A percentile compares a stretch with the other conserved stretches of the same genome.
phyloP scores from a whole-genome alignment of 2,888 invertebrate species.

The Lysandra bellargus region DNA sequence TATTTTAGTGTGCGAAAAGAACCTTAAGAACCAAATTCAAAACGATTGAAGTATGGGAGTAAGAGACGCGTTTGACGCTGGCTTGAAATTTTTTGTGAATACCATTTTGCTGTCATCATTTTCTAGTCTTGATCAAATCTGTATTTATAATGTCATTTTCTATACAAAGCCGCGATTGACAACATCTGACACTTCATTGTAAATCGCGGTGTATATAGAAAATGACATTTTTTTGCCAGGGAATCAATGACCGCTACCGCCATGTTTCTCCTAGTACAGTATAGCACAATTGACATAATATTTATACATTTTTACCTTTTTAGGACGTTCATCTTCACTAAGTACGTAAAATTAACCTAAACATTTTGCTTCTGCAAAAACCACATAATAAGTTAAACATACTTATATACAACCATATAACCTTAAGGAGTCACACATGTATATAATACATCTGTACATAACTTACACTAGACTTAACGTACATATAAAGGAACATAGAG shows the following conservation, averaged over 20 bases:
- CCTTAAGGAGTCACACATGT: slow-evolving; percentile 31
- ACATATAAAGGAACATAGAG: slow-evolving; percentile 26
- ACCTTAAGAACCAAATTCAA: too few relatives aligned
- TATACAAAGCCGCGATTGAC: too few relatives aligned
- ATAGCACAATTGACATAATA: background rate
- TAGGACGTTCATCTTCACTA: background rate
- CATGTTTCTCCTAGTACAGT: too few relatives aligned
- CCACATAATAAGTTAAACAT: slow-evolving; percentile 24
- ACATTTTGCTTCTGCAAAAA: background rate
- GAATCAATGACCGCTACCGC: too few relatives aligned
- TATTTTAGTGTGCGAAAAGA: too few relatives aligned
- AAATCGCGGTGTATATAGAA: too few relatives aligned
- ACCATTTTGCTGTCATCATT: too few relatives aligned
- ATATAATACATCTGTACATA: slow-evolving; percentile 33
- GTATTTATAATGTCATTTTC: background rate
- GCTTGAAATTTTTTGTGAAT: too few relatives aligned
- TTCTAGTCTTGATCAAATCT: background rate
- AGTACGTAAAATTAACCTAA: background rate
- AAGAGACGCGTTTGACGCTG: too few relatives aligned
- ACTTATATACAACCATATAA: slow-evolving; percentile 19
- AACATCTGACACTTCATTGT: too few relatives aligned
- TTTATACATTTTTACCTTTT: background rate
- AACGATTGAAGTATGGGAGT: too few relatives aligned
- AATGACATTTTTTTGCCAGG: too few relatives aligned
- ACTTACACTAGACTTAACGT: slow-evolving; percentile 13